Base-by-base conservation (phyloP, 1,140 invertebrate species). In the Stegodyphus dumicola region DNA sequence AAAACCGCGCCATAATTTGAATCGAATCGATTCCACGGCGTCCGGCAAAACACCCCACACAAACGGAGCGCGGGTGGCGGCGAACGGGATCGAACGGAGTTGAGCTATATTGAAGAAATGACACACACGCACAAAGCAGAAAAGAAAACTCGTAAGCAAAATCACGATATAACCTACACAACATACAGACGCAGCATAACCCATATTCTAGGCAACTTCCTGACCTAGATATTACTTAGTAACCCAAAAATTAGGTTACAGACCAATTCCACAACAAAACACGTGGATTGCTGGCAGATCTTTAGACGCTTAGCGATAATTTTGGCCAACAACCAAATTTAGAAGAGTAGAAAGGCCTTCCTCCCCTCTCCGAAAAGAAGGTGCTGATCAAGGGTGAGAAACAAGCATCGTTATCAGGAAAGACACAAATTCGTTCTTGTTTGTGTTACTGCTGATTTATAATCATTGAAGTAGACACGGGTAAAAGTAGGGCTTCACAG, bases 181-280 rank as follows among this genome's bases (percentile, higher is more conserved):
- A 1, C 33, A 3, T 33, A 54, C 11, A 51, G n/a, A 54, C 18
- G 60, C 53, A 13, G 70, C 53, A 51, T 81, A 76, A 84, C 81
- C 81, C 65, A 84, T 54, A 84, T 84, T 83, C n/a, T 51, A 7
- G 48, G 70, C 53, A 73, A 81, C 70, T 83, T 83, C 64, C 81
- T 84, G 81, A 84, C 81, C 81, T 52, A 84, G 73, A 84, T 84
- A 49, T 54, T 54, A 77, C 81, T 76, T 84, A 64, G 78, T 60
- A 81, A 81, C 78, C 78, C 54, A 60, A 81, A 71, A 81, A 84
- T 75, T 75, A 77, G 81, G 81, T 84, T 84, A 84, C 73, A 33
- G 54, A 76, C 52, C n/a, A 56, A 84, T 33, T 76, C 65, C 73
- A 84, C 80, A 83, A 83, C 79, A 84, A 67, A 83, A 84, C 81